These are phyloP conservation scores for Aegithalos caudatus DNA, from an alignment of 2,113 vertebrate genomes.

Conservation along the genomic window DNA sequence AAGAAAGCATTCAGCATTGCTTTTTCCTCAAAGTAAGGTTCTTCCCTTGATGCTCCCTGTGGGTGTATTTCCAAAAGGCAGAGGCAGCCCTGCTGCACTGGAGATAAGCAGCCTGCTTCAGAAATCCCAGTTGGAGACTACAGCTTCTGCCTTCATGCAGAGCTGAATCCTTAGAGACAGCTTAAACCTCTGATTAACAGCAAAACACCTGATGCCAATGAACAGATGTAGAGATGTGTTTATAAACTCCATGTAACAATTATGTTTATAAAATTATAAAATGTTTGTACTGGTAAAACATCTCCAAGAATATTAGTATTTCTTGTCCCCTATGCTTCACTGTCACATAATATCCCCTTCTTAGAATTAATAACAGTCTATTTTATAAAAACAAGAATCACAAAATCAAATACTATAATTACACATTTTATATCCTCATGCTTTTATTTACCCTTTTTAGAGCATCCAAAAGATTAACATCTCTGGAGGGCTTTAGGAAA, in stretches of 20 bases:
- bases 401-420: not conserved
- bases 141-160: not conserved
- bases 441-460: not conserved
- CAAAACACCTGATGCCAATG: not conserved
- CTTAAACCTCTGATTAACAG: not conserved
- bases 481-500: not conserved
- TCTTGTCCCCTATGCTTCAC: not conserved
- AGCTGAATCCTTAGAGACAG: not conserved
- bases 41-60: not conserved
- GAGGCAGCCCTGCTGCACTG: not conserved
- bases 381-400: not conserved
- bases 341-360: not conserved
- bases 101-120: not conserved
- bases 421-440: not conserved
- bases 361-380: not conserved
- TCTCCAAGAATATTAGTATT: not conserved
- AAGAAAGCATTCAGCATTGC: not conserved
- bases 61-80: not conserved
- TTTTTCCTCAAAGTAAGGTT: not conserved
- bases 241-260: not conserved
- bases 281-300: not conserved
- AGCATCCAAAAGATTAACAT: not conserved
- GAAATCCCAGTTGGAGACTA: accelerated
- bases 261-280: not conserved
- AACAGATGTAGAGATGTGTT: not conserved